These are phyloP conservation scores for Proisotoma minuta DNA, from an alignment of 2,888 invertebrate species.

Conservation along the genomic window DNA sequence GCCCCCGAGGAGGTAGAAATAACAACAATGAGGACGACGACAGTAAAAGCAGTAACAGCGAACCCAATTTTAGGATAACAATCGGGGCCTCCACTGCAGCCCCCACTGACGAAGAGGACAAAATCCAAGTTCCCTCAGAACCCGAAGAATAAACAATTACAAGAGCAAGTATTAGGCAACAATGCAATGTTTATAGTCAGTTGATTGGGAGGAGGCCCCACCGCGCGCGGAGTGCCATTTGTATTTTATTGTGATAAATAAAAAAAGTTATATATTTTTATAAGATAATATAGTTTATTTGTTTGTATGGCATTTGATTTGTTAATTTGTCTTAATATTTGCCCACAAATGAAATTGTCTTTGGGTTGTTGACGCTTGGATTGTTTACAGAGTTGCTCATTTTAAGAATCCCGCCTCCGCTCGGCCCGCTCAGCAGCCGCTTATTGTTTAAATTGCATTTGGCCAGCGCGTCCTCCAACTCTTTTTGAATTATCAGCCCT, in stretches of 20 bases:
- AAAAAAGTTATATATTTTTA: too few relatives aligned
- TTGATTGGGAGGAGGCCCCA: too few relatives aligned
- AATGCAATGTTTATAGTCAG: too few relatives aligned
- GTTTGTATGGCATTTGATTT: too few relatives aligned
- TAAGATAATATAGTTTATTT: too few relatives aligned
- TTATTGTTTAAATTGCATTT: conserved; percentile 25
- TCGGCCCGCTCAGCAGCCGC: conserved; percentile 32
- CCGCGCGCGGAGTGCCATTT: too few relatives aligned
- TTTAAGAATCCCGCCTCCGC: conserved; percentile 18
- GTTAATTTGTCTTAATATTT: too few relatives aligned
- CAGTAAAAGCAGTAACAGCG: conserved; percentile 25
- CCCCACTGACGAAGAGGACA: not conserved
- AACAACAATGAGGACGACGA: conserved; percentile 22
- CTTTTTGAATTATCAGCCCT: conserved; percentile 33
- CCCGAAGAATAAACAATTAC: not conserved
- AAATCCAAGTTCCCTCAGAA: not conserved
- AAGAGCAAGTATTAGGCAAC: too few relatives aligned
- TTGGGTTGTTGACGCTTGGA: conserved; percentile 20
- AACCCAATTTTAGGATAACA: conserved; percentile 47
- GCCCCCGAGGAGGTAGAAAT: conserved; percentile 26
- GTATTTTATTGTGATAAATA: too few relatives aligned
- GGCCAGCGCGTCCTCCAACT: conserved; percentile 35
- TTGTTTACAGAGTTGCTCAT: conserved; percentile 25
- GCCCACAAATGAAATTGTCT: conserved; percentile 44
- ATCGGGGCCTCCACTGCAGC: conserved; percentile 19